A percentile compares a stretch with the other conserved stretches of the same genome.
phyloP scores from a whole-genome alignment of 2,113 vertebrate species.

The Dendropsophus ebraccatus region DNA sequence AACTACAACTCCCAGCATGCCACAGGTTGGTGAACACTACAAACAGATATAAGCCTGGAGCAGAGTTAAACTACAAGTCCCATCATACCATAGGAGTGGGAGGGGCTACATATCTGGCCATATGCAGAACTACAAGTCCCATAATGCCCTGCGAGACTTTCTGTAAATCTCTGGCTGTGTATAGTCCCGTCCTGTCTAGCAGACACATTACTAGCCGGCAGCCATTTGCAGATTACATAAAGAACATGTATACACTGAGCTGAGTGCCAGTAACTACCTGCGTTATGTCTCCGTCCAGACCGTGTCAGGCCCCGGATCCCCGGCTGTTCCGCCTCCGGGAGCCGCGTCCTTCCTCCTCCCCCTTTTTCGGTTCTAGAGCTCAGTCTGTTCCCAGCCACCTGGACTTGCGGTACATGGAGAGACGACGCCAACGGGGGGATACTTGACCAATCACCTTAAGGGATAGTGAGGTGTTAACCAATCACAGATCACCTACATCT shows the following conservation, averaged over 20 bases:
- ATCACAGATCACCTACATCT: background rate
- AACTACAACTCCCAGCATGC: no score
- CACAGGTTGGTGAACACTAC: no score
- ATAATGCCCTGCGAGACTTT: no score
- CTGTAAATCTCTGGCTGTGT: background rate
- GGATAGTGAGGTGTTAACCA: background rate
- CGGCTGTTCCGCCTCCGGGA: background rate
- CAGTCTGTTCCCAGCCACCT: background rate
- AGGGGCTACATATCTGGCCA: no score
- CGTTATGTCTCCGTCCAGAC: background rate
- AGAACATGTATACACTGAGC: background rate
- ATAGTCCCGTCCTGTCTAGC: background rate
- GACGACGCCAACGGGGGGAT: background rate
- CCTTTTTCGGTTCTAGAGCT: background rate
- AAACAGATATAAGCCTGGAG: background rate
- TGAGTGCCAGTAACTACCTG: background rate
- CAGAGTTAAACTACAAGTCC: background rate
- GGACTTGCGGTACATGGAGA: background rate
- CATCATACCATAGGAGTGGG: no score
- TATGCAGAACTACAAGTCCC: no score
- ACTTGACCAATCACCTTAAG: background rate
- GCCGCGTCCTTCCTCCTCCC: background rate
- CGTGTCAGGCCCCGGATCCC: background rate
- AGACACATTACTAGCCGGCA: background rate
- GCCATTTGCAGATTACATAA: background rate